Base-by-base conservation (phyloP, 2,888 invertebrate species). In the Podabrus alpinus region DNA sequence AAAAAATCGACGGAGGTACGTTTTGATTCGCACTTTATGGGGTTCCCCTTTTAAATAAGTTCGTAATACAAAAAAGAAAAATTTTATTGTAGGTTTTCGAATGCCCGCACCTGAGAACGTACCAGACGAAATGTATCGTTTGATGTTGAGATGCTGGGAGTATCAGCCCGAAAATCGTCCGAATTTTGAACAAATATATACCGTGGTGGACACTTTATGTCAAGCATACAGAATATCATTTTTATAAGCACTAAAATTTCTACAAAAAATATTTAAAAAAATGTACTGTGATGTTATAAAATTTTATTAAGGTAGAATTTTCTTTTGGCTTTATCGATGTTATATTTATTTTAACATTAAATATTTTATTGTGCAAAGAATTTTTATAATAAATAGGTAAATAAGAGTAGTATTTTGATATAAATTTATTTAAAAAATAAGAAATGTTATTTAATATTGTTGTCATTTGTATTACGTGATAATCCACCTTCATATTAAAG, bases 91-190 rank as follows among this genome's bases (percentile, higher is more conserved):
- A 97, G 97, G 97, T 19, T 97, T 96, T 87, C 91, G 97, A 78
- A 96, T 98, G 96, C 97, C 97, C 67, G 93, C 96, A 0, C 95
- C 97, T 0, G 94, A 95, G 78, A 93, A 93, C 71, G 96, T 96
- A 59, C 94, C 97, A 0, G 95, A 95, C 68, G 94, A 95, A 85
- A 94, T 97, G 86, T 96, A 98, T 87, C 92, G 94, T 74, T 89
- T 98, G 76, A 97, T 98, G 97, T 88, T 95, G 75, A 91, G 94
- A 75, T 97, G 97, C 86, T 98, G 98, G 98, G 95, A 96, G 84
- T 96, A 97, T 85, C 94, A 96, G 84, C 94, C 97, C 3, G 96
- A 97, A 79, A 93, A 94, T 83, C 90, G 98, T 81, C 97, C 97
- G 59, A 96, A 96, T 87, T 98, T 98, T 88, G 94, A 95, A 86